Evolutionary conservation across 2,888 invertebrate species (phyloP).

Genomic region (Drosophila parthenogenetica): DNA sequence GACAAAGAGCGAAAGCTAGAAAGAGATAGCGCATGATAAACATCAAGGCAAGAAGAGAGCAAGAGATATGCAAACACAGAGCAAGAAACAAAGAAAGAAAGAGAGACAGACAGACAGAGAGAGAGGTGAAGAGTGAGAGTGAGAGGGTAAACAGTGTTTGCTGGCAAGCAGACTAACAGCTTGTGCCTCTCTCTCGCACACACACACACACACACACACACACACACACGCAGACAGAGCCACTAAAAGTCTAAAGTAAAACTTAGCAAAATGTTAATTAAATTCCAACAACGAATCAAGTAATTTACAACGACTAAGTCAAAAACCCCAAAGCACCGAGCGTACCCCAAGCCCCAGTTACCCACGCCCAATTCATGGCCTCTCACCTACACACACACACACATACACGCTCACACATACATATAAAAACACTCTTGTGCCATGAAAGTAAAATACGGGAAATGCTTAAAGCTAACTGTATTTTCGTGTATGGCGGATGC

Average conservation of each 20-base stretch:
- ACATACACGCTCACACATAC: slow-evolving; percentile 22
- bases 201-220: slow-evolving; percentile 8
- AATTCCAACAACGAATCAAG: slow-evolving; percentile 81
- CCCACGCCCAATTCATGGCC: slow-evolving; percentile 31
- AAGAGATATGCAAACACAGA: background rate
- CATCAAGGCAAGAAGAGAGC: background rate
- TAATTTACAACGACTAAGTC: slow-evolving; percentile 78
- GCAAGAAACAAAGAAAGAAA: background rate
- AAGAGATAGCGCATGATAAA: background rate
- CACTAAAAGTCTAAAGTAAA: slow-evolving; percentile 78
- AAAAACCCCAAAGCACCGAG: slow-evolving; percentile 77
- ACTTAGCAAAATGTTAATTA: slow-evolving; percentile 79
- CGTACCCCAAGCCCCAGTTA: slow-evolving; percentile 10
- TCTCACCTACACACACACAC: slow-evolving; percentile 35
- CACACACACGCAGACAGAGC: slow-evolving; percentile 35
- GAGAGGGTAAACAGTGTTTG: background rate
- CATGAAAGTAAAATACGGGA: slow-evolving; percentile 78
- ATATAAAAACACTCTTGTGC: slow-evolving; percentile 39
- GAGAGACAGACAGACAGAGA: background rate
- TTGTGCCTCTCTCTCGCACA: slow-evolving; percentile 11
- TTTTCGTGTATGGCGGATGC: slow-evolving; percentile 75
- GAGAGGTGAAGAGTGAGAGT: background rate
- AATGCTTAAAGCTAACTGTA: slow-evolving; percentile 80
- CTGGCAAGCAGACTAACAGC: slow-evolving; percentile 11
- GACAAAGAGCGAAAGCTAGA: background rate